Evolutionary conservation across 1,140 invertebrate species (phyloP), one percentile per base, ranked within the genome.

Genomic region (Helicoverpa armigera): DNA sequence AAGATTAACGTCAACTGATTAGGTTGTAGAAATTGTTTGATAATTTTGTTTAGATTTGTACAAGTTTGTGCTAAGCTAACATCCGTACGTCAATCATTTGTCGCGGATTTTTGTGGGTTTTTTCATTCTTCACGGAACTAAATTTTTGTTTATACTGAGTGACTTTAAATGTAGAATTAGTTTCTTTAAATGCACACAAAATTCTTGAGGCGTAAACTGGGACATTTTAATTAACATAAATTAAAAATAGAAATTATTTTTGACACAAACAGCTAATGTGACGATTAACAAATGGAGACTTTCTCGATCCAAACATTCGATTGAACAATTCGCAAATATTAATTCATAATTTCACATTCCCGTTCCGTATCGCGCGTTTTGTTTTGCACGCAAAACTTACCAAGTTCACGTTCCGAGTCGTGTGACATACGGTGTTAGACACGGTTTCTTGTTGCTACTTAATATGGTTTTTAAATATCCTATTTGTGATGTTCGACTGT

Each of bases 311-410:
- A 35, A 43, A 23, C 60, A 77, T 77, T 43, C 61, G 61, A 63
- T 67, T 67, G 75, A 77, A 51, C 75, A 53, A 11, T 65, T 65
- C 50, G 60, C 53, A 50, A 79, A 79, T 79, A 79, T 48, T 50
- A 70, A 79, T 79, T 79, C 63, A 56, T 79, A 70, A 79, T 79
- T 79, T 79, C 65, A 69, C 76, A 70, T 79, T 69, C 61, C 65
- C 76, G 76, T 79, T 79, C 76, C 76, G 65, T 69, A 58, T 70
- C 16, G 65, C 31, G 35, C 16, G 63, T 51, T 65, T 54, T 51
- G 75, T 77, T 67, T 50, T n/a, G 76, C 76, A 79, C 76, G 76
- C 76, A 29, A 79, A 56, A 79, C 23, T 65, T 70, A 31, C 16
- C 53, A 69, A 69, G 76, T 78, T 69, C 76, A 78, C 65, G n/a